Base-by-base conservation (phyloP, 2,797 vertebrate genomes). In the Morelia viridis region DNA sequence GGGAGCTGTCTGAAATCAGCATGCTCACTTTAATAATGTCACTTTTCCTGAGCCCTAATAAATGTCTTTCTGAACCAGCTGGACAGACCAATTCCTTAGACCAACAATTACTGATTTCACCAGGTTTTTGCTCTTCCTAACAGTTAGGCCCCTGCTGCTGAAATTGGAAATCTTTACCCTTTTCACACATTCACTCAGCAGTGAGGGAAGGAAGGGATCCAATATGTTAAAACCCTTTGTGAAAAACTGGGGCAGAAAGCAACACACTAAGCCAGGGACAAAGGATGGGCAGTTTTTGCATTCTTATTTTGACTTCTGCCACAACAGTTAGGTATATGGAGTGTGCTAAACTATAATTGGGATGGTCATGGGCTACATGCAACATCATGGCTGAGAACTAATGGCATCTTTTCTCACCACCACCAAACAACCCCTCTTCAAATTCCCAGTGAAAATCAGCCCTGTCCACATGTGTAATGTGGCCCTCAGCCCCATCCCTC, bases 1-100 rank as follows among this genome's bases (percentile, higher is more conserved):
- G 90, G 88, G 93, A 94, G 94, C 95, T 93, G 93, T 58, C 94
- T 93, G 94, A 93, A 62, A 90, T 91, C 92, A 93, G 95, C 95
- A 31, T 0, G 94, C 92, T 92, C 91, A 24, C 95, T 94, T 94
- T 71, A 64, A 91, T 91, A 94, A 91, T 35, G 86, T 7, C 93
- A 84, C 93, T 95, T 95, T 93, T 90, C 92, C 95, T 1, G 28
- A 90, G 92, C 76, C 92, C 90, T 90, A 83, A 93, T 71, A 93
- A 91, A 95, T 61, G 90, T 85, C 93, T 93, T 83, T 96, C 87
- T 92, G 94, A 46, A 94, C 87, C 96, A 94, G 96, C 96, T 95
- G 96, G 94, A 28, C 53, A 65, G 64, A 91, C n/a, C 93, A 71
- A 57, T 53, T 92, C 96, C 95, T 94, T 87, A 57, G 58, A 11